A percentile compares a stretch with the other conserved stretches of the same genome.
phyloP scores from a whole-genome alignment of 2,797 vertebrate genomes.

The Eurystomus glaucurus region DNA sequence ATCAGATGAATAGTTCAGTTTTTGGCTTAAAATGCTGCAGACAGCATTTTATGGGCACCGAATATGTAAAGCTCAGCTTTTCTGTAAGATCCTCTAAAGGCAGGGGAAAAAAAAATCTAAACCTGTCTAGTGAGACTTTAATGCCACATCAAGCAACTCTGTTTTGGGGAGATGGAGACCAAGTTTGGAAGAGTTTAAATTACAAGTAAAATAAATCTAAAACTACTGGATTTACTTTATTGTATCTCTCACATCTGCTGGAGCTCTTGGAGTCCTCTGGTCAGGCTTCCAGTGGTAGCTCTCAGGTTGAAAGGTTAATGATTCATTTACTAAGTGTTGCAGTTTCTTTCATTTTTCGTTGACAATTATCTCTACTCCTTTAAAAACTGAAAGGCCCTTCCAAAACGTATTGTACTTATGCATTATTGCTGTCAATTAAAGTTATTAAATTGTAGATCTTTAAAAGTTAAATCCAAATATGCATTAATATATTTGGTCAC shows the following conservation, averaged over 20 bases:
- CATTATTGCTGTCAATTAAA: constrained; percentile 81
- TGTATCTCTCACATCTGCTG: constrained; percentile 49
- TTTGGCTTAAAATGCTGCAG: not conserved
- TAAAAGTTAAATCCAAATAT: constrained; percentile 71
- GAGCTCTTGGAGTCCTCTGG: constrained; percentile 63
- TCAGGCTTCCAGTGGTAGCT: constrained; percentile 64
- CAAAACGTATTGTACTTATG: constrained; percentile 64
- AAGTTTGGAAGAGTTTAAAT: constrained; percentile 37
- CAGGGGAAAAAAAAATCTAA: not conserved
- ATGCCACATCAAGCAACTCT: not conserved
- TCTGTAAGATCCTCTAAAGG: not conserved
- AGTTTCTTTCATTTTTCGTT: constrained; percentile 81
- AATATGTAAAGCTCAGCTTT: not conserved
- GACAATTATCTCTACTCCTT: constrained; percentile 77
- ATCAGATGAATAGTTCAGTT: not conserved
- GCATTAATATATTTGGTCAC: constrained; percentile 57
- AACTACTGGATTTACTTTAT: constrained; percentile 64
- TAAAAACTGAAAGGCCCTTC: constrained; percentile 66
- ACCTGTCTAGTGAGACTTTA: not conserved
- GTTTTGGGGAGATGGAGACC: constrained; percentile 25
- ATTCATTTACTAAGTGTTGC: constrained; percentile 77
- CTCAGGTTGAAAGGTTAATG: constrained; percentile 79
- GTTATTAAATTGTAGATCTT: constrained; percentile 77
- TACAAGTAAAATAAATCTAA: constrained; percentile 54
- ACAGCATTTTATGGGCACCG: not conserved